Conservation (phyloP, 2,888 invertebrate species). For the Microdon myrmicae region DNA sequence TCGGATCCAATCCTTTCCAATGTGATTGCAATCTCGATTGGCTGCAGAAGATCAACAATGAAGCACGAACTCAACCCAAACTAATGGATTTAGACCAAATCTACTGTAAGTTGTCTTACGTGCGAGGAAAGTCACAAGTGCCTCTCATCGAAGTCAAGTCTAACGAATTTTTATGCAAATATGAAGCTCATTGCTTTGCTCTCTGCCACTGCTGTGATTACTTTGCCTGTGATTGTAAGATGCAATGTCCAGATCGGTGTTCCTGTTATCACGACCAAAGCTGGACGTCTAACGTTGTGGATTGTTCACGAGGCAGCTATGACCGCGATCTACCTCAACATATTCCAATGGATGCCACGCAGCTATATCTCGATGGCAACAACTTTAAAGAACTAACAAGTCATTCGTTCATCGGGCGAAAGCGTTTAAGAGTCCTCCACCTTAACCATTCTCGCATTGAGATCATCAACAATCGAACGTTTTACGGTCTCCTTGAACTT, state of each 20-base stretch:
- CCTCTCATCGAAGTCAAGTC: slow-evolving; percentile 87
- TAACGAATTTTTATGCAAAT: slow-evolving; percentile 91
- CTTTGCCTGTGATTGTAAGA: slow-evolving; percentile 96
- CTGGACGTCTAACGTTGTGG: slow-evolving; percentile 93
- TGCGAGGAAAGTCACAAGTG: slow-evolving; percentile 83
- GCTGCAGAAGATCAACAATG: slow-evolving; percentile 89
- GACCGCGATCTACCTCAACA: slow-evolving; percentile 83
- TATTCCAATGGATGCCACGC: slow-evolving; percentile 95
- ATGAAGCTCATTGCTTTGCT: slow-evolving; percentile 92
- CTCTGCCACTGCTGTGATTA: slow-evolving; percentile 96
- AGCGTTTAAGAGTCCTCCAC: slow-evolving; percentile 86
- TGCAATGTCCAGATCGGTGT: slow-evolving; percentile 94
- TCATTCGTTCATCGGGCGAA: slow-evolving; percentile 93
- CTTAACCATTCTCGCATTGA: slow-evolving; percentile 89
- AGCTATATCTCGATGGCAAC: slow-evolving; percentile 92
- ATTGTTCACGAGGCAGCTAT: slow-evolving; percentile 85
- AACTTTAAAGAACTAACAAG: slow-evolving; percentile 86
- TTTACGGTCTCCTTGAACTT: slow-evolving; percentile 85
- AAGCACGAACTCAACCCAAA: slow-evolving; percentile 82
- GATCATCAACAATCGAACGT: slow-evolving; percentile 87
- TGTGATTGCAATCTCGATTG: slow-evolving; percentile 97
- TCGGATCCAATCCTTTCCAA: slow-evolving; percentile 92
- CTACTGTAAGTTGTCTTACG: slow-evolving; percentile 87
- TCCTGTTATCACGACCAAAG: slow-evolving; percentile 94
- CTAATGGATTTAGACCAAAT: slow-evolving; percentile 90